Evolutionary conservation across 2,888 invertebrate species (phyloP), one percentile per base, ranked within the genome.

Genomic region (Brenthis daphne): DNA sequence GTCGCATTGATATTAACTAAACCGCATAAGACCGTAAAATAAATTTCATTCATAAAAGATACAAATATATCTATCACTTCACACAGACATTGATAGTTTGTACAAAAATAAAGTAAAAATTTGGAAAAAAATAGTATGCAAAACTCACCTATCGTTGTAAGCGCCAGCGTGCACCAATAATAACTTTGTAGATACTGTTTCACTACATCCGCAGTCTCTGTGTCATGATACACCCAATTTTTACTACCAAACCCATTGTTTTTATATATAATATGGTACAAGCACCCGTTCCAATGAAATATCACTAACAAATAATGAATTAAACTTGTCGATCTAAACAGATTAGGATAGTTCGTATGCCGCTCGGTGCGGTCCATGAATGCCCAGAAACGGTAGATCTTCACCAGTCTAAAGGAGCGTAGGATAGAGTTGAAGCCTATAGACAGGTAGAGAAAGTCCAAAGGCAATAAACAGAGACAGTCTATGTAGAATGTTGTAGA

Each of bases 281-380:
- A 95, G 94, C 99, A 99, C 85, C 99, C 99, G 93, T 99, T 99
- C 99, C 99, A 99, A 94, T 99, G 99, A 94, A 99, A 99, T 92
- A 99, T 98, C 93, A 98, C 98, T 93, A 99, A 94, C 85, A 99
- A 95, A 94, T 98, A 98, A 94, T 99, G 98, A 92, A 98, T 97
- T 89, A 98, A 94, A 90, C 97, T 97, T 82, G 96, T 96, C 81
- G 97, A 97, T 85, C 96, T 96, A 94, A 98, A 98, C 83, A 99
- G 94, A 94, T 99, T 99, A 76, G 99, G 99, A 94, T 99, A 99
- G 94, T 99, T 99, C 80, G 99, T 99, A 88, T 99, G 99, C 75
- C 99, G 95, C 91, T 99, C 99, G 69, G 99, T 99, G 79, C 99
- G 95, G 93, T 99, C 99, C 96, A 99, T 97, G 92, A 99, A 99